Conservation (phyloP, 2,797 vertebrate genomes). For the Prunella strophiata region DNA sequence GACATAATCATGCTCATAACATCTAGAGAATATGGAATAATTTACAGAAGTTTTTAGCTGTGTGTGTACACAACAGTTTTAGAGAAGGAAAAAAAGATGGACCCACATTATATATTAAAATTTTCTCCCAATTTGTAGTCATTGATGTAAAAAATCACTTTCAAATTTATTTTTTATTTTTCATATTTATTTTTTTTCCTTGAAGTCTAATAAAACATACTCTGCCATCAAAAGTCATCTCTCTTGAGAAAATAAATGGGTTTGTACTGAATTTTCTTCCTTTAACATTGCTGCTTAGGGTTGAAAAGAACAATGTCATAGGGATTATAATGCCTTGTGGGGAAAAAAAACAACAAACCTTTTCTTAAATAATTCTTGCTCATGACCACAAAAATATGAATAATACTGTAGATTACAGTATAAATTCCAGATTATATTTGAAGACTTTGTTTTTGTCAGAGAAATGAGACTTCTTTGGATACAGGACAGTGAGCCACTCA, state of each 20-base stretch:
- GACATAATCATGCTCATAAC: not conserved
- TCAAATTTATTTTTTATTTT: not conserved
- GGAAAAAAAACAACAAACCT: not conserved
- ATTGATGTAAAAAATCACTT: not conserved
- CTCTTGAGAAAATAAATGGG: not conserved
- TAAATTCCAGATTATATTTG: not conserved
- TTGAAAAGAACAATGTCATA: not conserved
- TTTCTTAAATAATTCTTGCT: not conserved
- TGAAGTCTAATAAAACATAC: not conserved
- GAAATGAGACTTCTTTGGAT: not conserved
- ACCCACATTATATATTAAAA: not conserved
- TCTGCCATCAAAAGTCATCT: not conserved
- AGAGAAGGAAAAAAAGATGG: not conserved
- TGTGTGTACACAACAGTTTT: not conserved
- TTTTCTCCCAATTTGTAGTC: not conserved
- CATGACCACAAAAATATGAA: not conserved
- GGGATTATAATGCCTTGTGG: not conserved
- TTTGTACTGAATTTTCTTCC: not conserved
- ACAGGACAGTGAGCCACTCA: not conserved
- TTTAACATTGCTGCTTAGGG: not conserved
- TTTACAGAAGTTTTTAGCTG: not conserved
- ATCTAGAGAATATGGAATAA: not conserved
- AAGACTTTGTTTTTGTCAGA: not conserved
- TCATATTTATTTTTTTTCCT: not conserved
- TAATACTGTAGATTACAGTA: not conserved